Percentiles rank a stretch among this genome's conserved stretches.
Conservation (phyloP, 2,113 vertebrate genomes). For the Hippoglossus stenolepis region DNA sequence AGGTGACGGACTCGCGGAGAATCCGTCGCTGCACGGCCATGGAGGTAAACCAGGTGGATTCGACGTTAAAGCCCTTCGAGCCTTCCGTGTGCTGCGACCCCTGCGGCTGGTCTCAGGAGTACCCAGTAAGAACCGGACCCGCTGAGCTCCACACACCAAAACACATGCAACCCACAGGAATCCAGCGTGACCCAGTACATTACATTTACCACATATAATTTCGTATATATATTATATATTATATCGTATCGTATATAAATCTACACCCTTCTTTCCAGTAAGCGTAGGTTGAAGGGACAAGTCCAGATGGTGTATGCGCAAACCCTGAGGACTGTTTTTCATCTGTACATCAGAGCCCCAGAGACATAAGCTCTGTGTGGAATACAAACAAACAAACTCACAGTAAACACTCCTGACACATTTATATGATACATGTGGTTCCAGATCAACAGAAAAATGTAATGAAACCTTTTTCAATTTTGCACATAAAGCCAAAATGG, state of each 20-base stretch:
- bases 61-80: constrained; percentile 99
- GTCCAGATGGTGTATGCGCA: constrained; percentile 59
- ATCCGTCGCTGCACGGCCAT: constrained; percentile 84
- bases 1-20: constrained; percentile 59
- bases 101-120: constrained; percentile 99
- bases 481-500: neutral
- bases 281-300: constrained; percentile 19
- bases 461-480: neutral
- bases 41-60: constrained; percentile 96
- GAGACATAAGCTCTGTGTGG: constrained; percentile 40
- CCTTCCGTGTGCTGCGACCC: constrained; percentile 98
- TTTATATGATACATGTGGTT: constrained; percentile 1
- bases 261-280: neutral
- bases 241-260: too few species aligned
- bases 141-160: neutral
- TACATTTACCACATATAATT: neutral
- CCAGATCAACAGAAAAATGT: neutral
- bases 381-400: constrained; percentile 12
- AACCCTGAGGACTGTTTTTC: constrained; percentile 56
- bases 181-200: neutral
- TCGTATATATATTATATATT: neutral
- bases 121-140: constrained; percentile 89
- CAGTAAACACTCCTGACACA: neutral
- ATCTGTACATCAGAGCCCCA: constrained; percentile 36
- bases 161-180: neutral